Conservation (phyloP, 2,113 vertebrate genomes). For the Thamnaconus septentrionalis region DNA sequence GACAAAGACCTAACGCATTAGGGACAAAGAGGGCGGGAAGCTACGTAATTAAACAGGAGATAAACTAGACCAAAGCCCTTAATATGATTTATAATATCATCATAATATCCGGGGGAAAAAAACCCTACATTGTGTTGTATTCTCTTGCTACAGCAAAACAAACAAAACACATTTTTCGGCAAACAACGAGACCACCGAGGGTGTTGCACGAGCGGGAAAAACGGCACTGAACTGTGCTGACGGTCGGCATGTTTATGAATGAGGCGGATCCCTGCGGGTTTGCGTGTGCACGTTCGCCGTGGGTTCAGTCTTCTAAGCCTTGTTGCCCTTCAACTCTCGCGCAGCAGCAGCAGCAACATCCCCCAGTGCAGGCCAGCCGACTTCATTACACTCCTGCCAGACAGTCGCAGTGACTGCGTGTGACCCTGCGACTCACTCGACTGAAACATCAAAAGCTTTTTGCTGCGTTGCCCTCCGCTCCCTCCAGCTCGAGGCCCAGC, state of each 20-base stretch:
- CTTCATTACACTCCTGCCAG: constrained; percentile 49
- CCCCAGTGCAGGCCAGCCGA: constrained; percentile 29
- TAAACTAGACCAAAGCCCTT: too few relatives aligned
- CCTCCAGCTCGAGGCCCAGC: not conserved
- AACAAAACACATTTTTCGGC: too few relatives aligned
- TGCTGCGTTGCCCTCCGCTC: constrained; percentile 15
- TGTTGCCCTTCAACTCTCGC: constrained; percentile 7
- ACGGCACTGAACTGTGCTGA: too few relatives aligned
- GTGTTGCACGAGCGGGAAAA: too few relatives aligned
- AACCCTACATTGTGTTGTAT: too few relatives aligned
- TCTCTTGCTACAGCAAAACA: too few relatives aligned
- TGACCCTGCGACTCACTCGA: constrained; percentile 39
- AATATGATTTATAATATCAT: too few relatives aligned
- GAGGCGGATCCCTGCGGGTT: constrained; percentile 5
- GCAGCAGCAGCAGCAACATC: constrained; percentile 14
- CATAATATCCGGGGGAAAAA: too few relatives aligned
- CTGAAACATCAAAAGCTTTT: constrained; percentile 47
- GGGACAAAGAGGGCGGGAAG: too few relatives aligned
- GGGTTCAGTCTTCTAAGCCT: constrained; percentile 23
- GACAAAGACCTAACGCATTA: too few relatives aligned
- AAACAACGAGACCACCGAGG: too few relatives aligned
- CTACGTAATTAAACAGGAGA: too few relatives aligned
- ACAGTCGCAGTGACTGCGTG: constrained; percentile 37
- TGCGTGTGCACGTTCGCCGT: constrained; percentile 2
- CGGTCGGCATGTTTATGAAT: not conserved